Conservation (phyloP, 2,113 vertebrate species). For the Colinus virginianus region DNA sequence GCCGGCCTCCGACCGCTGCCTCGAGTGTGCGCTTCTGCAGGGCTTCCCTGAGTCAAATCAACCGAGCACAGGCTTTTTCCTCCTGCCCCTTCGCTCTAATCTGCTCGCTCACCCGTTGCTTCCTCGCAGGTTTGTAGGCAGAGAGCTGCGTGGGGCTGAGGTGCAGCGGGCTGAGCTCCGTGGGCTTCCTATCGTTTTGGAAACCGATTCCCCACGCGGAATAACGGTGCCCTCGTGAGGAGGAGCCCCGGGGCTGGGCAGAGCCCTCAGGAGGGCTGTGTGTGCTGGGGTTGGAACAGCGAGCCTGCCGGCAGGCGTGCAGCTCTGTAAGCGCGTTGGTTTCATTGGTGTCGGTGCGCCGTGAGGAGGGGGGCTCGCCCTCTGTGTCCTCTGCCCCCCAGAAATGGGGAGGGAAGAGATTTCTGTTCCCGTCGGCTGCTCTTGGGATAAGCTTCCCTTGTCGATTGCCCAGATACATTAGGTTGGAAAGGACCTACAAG, state of each 20-base stretch:
- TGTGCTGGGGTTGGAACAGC: background rate
- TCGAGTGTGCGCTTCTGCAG: too few relatives aligned
- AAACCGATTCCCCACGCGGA: accelerated
- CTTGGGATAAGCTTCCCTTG: background rate
- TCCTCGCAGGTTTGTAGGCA: background rate
- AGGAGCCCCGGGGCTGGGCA: background rate
- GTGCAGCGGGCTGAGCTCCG: background rate
- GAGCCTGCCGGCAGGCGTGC: too few relatives aligned
- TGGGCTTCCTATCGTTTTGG: background rate
- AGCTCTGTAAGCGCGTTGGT: too few relatives aligned
- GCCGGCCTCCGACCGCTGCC: too few relatives aligned
- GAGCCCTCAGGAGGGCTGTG: accelerated
- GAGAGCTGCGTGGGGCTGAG: background rate
- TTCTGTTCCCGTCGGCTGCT: background rate
- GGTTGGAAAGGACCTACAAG: too few relatives aligned
- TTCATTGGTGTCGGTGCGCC: too few relatives aligned
- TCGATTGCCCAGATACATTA: background rate
- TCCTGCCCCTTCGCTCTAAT: accelerated
- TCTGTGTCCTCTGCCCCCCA: background rate
- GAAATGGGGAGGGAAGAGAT: accelerated
- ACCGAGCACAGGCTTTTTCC: accelerated
- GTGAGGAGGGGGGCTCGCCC: background rate
- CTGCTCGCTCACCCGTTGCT: accelerated
- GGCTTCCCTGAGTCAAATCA: background rate
- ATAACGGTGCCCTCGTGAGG: accelerated